Evolutionary conservation across 1,140 invertebrate species (phyloP), one percentile per base, ranked within the genome.

Genomic region (Lordiphosa clarofinis): DNA sequence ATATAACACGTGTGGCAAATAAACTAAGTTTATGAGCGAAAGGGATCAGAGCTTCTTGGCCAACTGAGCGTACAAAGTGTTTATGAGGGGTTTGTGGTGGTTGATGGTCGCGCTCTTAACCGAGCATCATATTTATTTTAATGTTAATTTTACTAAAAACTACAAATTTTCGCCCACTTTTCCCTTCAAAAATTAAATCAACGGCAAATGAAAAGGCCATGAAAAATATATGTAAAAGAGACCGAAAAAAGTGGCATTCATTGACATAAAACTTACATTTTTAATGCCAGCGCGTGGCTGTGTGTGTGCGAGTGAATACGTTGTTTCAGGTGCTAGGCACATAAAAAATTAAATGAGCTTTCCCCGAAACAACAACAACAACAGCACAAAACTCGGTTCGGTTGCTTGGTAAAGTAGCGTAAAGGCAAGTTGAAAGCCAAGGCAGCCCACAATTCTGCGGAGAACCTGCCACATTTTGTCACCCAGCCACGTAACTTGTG

Each of bases 251-350:
- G 49, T 66, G 54, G 64, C 55, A 81, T 74, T 62, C 71, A 81
- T 81, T 67, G 75, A 60, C 75, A 81, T 61, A 81, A 60, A 82
- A 70, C 63, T 82, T 84, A 56, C 84, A 82, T 82, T 76, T 82
- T 82, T 82, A 78, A 82, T 82, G 78, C 43, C 62, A 55, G 13
- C 11, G 13, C 21, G 21, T 64, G 58, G 40, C 2, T 19, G 19
- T 2, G 19, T 19, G 19, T 19, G 19, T 19, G 19, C 3, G 19
- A 2, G 19, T 19, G 55, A 49, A 60, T 59, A 54, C 47, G 60
- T 35, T 46, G 49, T 59, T 81, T 73, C 78, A 82, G 78, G 78
- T 84, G 78, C 73, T 78, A 78, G 46, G 36, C 73, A 73, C 55
- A 82, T 82, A 60, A 73, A 82, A 82, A 60, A 73, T 31, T 76